Evolutionary conservation across 1,140 invertebrate genomes (phyloP), one percentile per base, ranked within the genome.

Genomic region (Zaprionus gabonicus): DNA sequence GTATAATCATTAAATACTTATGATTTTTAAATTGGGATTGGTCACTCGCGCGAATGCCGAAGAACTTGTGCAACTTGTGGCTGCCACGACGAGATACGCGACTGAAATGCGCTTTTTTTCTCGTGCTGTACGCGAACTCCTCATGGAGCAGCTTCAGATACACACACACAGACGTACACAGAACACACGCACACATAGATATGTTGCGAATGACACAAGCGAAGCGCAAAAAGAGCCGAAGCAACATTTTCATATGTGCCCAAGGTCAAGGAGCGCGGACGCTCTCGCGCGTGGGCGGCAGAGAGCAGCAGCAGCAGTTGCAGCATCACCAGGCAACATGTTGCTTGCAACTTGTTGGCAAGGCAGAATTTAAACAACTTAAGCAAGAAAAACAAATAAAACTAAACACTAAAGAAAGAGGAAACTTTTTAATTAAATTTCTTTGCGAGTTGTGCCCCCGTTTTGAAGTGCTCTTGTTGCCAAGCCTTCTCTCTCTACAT

Each of bases 201-300:
- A 67, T 76, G 69, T 72, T 76, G 74, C 63, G 27, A 13, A 51
- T 63, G 56, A 63, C 58, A 63, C 23, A 70, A 57, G 28, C 44
- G 59, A 46, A 31, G 46, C 68, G 57, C 59, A 44, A 28, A 71
- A 69, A 60, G 67, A 60, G 67, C 60, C 46, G 58, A 25, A 66
- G 75, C 69, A 77, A 77, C 70, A 77, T 78, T 78, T 73, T 70
- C 41, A 67, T 76, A 65, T 71, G 74, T 84, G 78, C 38, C 78
- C 85, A 88, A 88, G 85, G 85, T 88, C 85, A 88, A 88, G 85
- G 81, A 88, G 84, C 78, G 78, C 65, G 64, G 57, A 65, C 64
- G 56, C 41, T 41, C 69, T 72, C 62, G 67, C 70, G 70, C 75
- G 75, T 72, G 71, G 75, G 70, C 64, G 71, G 9, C 63, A 44